Evolutionary conservation across 2,113 vertebrate species (phyloP).

Genomic region (Vulpes vulpes): DNA sequence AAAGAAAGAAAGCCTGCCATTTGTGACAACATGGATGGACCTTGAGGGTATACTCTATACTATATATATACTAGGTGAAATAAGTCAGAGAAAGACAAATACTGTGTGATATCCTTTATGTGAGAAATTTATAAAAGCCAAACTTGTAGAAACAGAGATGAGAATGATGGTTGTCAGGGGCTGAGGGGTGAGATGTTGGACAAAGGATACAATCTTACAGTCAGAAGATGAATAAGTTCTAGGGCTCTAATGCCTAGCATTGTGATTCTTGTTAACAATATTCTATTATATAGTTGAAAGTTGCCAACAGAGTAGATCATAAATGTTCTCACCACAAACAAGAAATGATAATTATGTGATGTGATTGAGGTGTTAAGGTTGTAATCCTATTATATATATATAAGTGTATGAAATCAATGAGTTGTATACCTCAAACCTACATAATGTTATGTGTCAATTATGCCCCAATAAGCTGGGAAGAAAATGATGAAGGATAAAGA

Average conservation of each 20-base stretch:
- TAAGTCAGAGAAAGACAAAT: background rate
- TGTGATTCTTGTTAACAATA: background rate
- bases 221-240: background rate
- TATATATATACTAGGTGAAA: background rate
- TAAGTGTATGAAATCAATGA: background rate
- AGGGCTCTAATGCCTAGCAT: background rate
- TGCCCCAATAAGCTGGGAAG: background rate
- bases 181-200: background rate
- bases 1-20: background rate
- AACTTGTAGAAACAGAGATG: background rate
- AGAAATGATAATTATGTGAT: background rate
- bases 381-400: background rate
- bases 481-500: background rate
- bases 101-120: background rate
- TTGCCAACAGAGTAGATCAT: background rate
- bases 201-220: background rate
- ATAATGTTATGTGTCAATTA: background rate
- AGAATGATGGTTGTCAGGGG: background rate
- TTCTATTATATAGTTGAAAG: background rate
- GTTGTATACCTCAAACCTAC: background rate
- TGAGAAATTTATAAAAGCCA: background rate
- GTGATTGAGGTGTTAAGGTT: background rate
- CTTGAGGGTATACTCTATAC: background rate
- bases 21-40: background rate
- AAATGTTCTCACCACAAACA: background rate